Base-by-base conservation (phyloP, 2,797 vertebrate genomes). In the Moxostoma hubbsi region DNA sequence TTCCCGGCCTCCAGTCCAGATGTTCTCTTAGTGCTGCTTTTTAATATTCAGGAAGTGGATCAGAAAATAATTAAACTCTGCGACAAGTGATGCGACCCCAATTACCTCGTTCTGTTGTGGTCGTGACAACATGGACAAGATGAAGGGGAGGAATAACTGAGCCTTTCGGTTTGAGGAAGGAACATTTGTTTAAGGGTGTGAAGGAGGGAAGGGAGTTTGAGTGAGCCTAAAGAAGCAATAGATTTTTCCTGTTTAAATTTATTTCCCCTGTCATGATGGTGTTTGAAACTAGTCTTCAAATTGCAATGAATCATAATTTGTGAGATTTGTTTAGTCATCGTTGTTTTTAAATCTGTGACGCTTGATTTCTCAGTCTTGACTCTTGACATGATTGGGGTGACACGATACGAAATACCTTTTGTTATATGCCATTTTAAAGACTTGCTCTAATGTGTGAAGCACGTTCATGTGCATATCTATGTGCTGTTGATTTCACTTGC, bases 21-120 rank as follows among this genome's bases (percentile, higher is more conserved):
- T 89, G 86, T 87, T 89, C 53, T 63, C 75, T 49, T 68, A 73
- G 73, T 79, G 69, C 67, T 18, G 1, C 64, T 82, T 78, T 81
- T 90, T 89, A 88, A 90, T 88, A 90, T 90, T 84, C 86, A 84
- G 82, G 62, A 85, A 77, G 80, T 87, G 61, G 85, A 85, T 89
- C 70, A 61, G 50, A 87, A 89, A 91, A 89, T 89, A 89, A 92
- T 91, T 89, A 86, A 88, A 90, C 85, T 84, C 72, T 10, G 53
- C 24, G 80, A 88, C 86, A 88, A 89, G 86, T 88, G 81, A 85
- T 77, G 53, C 73, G 81, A 92, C 90, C 88, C 87, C 90, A 90
- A 86, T 92, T 90, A 90, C 83, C 82, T 88, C 16, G 54, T 62
- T 81, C 55, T 9, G 72, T 66, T 82, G 76, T 74, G 68, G 71